Percentiles rank a stretch among this genome's conserved stretches.
Conservation (phyloP, 2,797 vertebrate genomes). For the Neostethus bicornis region DNA sequence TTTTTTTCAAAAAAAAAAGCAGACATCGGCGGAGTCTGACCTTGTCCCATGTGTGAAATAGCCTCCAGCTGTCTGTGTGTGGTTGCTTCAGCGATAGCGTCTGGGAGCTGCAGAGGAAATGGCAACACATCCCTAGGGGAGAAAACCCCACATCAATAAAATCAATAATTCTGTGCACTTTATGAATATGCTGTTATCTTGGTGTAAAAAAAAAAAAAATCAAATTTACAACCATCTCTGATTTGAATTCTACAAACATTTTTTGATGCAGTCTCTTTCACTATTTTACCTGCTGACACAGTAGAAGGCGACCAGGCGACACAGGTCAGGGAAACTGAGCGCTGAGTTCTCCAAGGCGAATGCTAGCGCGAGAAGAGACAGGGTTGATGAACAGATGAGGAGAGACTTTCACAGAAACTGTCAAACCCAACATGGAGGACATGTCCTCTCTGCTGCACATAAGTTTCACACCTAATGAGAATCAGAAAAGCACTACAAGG, state of each 20-base stretch:
- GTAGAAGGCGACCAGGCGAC: slow-evolving; percentile 89
- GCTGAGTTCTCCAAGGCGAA: slow-evolving; percentile 86
- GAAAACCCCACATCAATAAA: neutral
- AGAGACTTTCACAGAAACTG: slow-evolving; percentile 22
- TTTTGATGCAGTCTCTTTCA: neutral
- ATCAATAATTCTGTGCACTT: no score
- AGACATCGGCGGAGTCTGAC: slow-evolving; percentile 51
- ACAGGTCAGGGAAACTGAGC: slow-evolving; percentile 85
- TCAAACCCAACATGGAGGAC: slow-evolving; percentile 26
- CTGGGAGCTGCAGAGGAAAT: slow-evolving; percentile 86
- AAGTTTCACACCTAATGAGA: slow-evolving; percentile 1
- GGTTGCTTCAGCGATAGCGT: slow-evolving; percentile 82
- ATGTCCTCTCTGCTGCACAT: slow-evolving; percentile 18
- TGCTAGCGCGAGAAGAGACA: slow-evolving; percentile 71
- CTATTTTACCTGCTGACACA: slow-evolving; percentile 82
- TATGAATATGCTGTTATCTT: no score
- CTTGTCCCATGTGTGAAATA: slow-evolving; percentile 90
- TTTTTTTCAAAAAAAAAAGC: no score
- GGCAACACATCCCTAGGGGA: slow-evolving; percentile 86
- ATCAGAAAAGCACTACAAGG: slow-evolving; percentile 1
- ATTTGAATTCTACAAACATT: no score
- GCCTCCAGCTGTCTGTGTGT: slow-evolving; percentile 87
- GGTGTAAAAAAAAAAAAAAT: neutral
- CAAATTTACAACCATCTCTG: no score
- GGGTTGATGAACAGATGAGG: slow-evolving; percentile 37